Conservation (phyloP, 2,113 vertebrate species). For the Sinocyclocheilus anophthalmus region DNA sequence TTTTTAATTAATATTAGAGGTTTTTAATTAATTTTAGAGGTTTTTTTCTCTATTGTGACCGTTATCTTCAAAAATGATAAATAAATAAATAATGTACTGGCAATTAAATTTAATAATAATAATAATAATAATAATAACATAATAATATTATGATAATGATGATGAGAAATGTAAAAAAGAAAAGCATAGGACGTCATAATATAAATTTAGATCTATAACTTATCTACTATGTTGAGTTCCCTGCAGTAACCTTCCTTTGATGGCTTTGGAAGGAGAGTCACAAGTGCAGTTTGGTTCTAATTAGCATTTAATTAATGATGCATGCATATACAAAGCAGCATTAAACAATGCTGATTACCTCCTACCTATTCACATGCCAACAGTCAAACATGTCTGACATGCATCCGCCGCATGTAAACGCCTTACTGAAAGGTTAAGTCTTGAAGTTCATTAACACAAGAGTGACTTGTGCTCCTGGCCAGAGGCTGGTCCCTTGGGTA, state of each 20-base stretch:
- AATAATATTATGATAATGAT: too few species aligned
- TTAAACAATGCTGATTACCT: conserved; percentile 78
- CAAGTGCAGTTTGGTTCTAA: conserved; percentile 65
- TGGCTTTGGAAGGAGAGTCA: conserved; percentile 73
- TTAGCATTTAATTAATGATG: conserved; percentile 79
- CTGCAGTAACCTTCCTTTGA: conserved; percentile 72
- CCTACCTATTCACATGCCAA: conserved; percentile 79
- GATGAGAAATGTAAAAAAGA: neutral
- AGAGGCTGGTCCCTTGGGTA: conserved; percentile 27
- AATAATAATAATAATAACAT: too few species aligned
- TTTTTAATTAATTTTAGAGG: too few species aligned
- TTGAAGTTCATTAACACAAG: conserved; percentile 63
- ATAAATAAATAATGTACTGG: too few species aligned
- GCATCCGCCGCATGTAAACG: conserved; percentile 74
- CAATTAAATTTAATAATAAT: too few species aligned
- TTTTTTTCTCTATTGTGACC: too few species aligned
- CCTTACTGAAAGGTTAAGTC: conserved; percentile 71
- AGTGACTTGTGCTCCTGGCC: conserved; percentile 50
- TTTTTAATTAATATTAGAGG: too few species aligned
- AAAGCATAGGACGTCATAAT: neutral
- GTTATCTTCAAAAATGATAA: neutral
- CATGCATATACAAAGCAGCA: conserved; percentile 79
- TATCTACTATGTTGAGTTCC: neutral
- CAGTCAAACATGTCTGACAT: conserved; percentile 78
- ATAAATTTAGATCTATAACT: neutral